These are phyloP conservation scores for Indri indri DNA, from an alignment of 2,113 vertebrate species.

Conservation along the genomic window DNA sequence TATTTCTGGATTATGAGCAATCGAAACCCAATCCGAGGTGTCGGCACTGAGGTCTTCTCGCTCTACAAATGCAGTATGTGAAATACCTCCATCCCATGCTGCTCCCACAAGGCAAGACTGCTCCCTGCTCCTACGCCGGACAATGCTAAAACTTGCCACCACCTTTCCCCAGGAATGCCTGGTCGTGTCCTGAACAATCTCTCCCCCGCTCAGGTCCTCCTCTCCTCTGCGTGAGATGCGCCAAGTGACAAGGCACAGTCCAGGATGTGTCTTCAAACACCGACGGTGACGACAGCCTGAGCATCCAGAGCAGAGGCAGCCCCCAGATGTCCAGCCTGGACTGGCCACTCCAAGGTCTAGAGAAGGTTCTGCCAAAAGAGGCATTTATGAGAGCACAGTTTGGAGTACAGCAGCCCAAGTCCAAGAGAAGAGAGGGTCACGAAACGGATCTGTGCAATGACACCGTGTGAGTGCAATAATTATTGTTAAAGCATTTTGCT, in stretches of 20 bases:
- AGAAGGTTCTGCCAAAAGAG: neutral
- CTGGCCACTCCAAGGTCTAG: neutral
- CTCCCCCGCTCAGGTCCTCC: neutral
- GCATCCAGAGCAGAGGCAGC: neutral
- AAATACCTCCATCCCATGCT: neutral
- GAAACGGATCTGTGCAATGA: conserved; percentile 57
- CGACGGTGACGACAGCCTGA: fast-evolving
- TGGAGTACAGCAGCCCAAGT: neutral
- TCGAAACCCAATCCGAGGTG: neutral
- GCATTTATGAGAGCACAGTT: neutral
- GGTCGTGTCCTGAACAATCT: neutral
- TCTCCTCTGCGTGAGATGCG: neutral
- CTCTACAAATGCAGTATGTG: too few species aligned
- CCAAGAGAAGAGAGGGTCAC: conserved; percentile 46
- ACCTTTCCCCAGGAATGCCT: neutral
- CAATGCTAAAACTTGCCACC: too few species aligned
- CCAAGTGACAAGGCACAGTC: neutral
- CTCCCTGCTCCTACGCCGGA: neutral
- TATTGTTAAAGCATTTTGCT: conserved; percentile 75
- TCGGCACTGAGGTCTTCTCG: neutral
- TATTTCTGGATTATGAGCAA: neutral
- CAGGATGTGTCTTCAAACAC: neutral
- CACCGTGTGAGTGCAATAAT: conserved; percentile 68
- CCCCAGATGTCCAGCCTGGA: neutral
- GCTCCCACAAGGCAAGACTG: neutral